phyloP scores from a whole-genome alignment of 2,888 invertebrate species.

The Cheilosia vernalis region DNA sequence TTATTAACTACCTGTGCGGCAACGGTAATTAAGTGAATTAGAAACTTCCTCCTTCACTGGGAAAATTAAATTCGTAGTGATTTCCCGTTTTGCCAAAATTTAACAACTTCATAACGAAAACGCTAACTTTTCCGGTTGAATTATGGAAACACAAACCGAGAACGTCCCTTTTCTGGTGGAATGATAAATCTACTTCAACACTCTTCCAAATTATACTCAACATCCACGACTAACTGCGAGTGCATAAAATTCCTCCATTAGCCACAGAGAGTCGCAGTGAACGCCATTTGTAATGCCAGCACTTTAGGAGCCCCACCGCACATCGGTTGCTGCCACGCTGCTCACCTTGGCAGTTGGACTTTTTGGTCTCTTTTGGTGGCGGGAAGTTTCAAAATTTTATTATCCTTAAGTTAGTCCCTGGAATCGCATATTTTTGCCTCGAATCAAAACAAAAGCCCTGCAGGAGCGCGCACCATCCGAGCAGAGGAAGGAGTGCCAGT shows the following conservation, averaged over 20 bases:
- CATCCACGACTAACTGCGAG: constrained; percentile 37
- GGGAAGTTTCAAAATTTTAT: constrained; percentile 68
- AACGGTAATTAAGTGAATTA: constrained; percentile 63
- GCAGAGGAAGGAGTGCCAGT: constrained; percentile 12
- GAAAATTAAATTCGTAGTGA: constrained; percentile 43
- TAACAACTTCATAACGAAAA: constrained; percentile 57
- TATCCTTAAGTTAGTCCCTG: constrained; percentile 73
- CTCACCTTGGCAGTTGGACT: constrained; percentile 58
- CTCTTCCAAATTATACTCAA: constrained; percentile 64
- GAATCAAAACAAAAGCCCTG: constrained; percentile 69
- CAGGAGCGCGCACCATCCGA: constrained; percentile 4
- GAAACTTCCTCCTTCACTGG: constrained; percentile 64
- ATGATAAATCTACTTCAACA: constrained; percentile 76
- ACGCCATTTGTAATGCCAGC: constrained; percentile 64
- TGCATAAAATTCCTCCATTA: constrained; percentile 67
- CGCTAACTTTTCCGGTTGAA: constrained; percentile 71
- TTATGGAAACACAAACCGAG: constrained; percentile 54
- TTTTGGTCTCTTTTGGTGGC: constrained; percentile 54
- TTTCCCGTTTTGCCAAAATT: constrained; percentile 42
- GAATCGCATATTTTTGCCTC: constrained; percentile 68
- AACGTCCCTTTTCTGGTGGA: constrained; percentile 6
- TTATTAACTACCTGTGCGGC: constrained; percentile 62
- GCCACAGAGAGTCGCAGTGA: constrained; percentile 46
- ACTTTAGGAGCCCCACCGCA: constrained; percentile 51
- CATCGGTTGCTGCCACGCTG: constrained; percentile 4